A percentile compares a stretch with the other conserved stretches of the same genome.
These are phyloP conservation scores for Pristionchus mayeri DNA, from an alignment of 2,888 invertebrate genomes.

Conservation along the genomic window DNA sequence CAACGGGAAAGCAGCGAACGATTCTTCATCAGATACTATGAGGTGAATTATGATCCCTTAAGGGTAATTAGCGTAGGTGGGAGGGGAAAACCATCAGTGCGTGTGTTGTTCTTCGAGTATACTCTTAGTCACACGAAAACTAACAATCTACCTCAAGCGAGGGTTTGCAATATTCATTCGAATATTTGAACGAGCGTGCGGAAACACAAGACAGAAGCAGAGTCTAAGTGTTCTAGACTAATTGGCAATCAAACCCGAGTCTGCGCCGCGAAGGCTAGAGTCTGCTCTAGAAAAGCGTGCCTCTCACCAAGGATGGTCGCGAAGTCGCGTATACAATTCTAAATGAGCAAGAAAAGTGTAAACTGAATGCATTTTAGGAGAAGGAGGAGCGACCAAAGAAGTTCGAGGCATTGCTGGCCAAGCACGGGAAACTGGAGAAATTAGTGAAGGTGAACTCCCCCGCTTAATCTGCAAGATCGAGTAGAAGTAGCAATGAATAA, in stretches of 20 bases:
- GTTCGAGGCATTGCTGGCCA: slow-evolving; percentile 61
- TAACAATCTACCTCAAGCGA: neutral
- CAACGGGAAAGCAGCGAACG: slow-evolving; percentile 78
- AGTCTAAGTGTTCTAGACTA: slow-evolving; percentile 15
- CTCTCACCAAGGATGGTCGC: too few species aligned
- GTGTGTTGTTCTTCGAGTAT: too few species aligned
- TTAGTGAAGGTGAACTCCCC: slow-evolving; percentile 57
- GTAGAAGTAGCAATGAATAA: neutral
- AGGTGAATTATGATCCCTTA: slow-evolving; percentile 50
- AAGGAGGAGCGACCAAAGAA: slow-evolving; percentile 56
- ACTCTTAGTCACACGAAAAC: slow-evolving; percentile 26
- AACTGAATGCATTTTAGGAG: slow-evolving; percentile 53
- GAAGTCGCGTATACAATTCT: neutral
- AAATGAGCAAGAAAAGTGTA: neutral
- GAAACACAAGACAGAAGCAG: slow-evolving; percentile 9
- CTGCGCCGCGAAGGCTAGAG: neutral
- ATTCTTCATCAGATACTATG: slow-evolving; percentile 77
- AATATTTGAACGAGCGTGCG: neutral
- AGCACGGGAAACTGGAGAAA: slow-evolving; percentile 66
- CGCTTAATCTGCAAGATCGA: neutral
- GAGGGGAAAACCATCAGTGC: neutral
- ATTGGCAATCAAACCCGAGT: neutral
- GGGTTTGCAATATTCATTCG: neutral
- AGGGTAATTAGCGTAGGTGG: too few species aligned
- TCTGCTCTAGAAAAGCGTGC: neutral